Evolutionary conservation across 2,113 vertebrate genomes (phyloP), one percentile per base, ranked within the genome.

Genomic region (Syngnathus floridae): DNA sequence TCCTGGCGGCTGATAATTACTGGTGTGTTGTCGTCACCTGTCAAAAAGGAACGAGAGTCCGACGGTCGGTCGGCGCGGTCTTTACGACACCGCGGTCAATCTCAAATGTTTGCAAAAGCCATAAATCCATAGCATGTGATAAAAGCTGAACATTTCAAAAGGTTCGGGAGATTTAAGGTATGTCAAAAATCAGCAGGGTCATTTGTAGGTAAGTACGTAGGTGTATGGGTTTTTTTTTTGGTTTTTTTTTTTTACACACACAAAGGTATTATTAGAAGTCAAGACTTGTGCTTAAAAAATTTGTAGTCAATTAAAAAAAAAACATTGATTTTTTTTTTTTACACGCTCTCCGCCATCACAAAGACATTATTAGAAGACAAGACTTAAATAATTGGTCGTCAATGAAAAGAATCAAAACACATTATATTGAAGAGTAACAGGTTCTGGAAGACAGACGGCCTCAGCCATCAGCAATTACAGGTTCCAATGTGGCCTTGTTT

Each of bases 1-100:
- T 89, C 83, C 65, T 59, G 84, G 88, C 83, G 83, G 85, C 87
- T 89, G 84, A 89, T 91, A 91, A 91, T 91, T 91, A 88, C 84
- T 85, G 81, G 86, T 89, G 88, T 90, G 87, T 89, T 88, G 85
- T 89, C 87, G 85, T 89, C 87, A 88, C 74, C 80, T 87, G 88
- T 88, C 87, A 89, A 69, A 79, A 88, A 81, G 79, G 83, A 86
- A 87, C 78, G 88, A 89, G 81, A 76, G 88, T 90, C 88, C 67
- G 70, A 86, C 81, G 85, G 86, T 86, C 80, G 26, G 86, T 86
- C 80, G 82, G 77, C 81, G 57, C 84, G 76, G 81, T 86, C 80
- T 88, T 87, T 79, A 82, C 70, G 70, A 82, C 75, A 40, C 59
- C 16, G 82, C 84, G 86, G 76, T 90, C 89, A 90, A 89, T 87